Evolutionary conservation across 2,888 invertebrate genomes (phyloP).

Genomic region (Pristionchus japonicus): DNA sequence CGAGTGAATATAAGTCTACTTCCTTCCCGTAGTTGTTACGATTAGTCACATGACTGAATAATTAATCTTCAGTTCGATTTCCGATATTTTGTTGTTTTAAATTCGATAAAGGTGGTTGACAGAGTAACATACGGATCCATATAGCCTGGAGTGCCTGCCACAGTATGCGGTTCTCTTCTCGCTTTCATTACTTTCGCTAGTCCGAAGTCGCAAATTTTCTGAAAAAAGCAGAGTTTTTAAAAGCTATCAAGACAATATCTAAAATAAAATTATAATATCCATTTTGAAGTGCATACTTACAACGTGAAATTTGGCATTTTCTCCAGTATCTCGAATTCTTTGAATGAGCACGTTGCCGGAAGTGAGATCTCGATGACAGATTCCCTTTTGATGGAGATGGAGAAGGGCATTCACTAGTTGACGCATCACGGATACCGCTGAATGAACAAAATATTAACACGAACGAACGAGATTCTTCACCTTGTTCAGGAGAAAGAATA

Average conservation of each 20-base stretch:
- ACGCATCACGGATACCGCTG: neutral
- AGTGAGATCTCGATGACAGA: conserved; percentile 43
- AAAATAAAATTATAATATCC: too few species aligned
- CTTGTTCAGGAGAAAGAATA: neutral
- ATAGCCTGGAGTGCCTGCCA: conserved; percentile 47
- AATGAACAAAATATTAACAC: neutral
- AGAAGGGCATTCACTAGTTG: conserved; percentile 22
- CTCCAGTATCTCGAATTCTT: conserved; percentile 6
- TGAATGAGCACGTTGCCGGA: conserved; percentile 35
- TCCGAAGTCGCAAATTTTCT: conserved; percentile 46
- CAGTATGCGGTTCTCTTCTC: neutral
- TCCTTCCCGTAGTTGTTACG: conserved; percentile 42
- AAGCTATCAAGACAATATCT: too few species aligned
- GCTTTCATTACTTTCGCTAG: conserved; percentile 4
- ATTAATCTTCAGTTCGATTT: neutral
- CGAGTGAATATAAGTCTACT: conserved; percentile 45
- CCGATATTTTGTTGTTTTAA: neutral
- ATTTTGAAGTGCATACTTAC: too few species aligned
- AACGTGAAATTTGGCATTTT: neutral
- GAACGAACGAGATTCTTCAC: neutral
- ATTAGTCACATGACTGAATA: conserved; percentile 13
- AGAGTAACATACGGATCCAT: conserved; percentile 45
- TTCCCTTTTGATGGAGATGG: neutral
- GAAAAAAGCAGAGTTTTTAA: too few species aligned
- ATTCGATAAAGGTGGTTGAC: too few species aligned